Base-by-base conservation (phyloP, 64 coral and sea anemone genomes). In the Montipora sp. region DNA sequence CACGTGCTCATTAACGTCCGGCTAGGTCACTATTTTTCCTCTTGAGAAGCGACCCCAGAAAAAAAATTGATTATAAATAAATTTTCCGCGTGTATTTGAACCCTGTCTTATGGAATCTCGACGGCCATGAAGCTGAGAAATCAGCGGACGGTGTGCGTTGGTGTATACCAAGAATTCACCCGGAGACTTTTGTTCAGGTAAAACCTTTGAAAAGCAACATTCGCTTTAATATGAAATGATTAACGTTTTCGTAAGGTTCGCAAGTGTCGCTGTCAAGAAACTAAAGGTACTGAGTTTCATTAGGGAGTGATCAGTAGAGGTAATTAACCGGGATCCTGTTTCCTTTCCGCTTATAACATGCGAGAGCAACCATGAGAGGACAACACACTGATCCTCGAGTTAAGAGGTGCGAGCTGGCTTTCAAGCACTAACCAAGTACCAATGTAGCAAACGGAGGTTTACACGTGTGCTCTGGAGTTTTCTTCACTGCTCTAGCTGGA, bases 311-410 rank as follows among this genome's bases (percentile, higher is more conserved):
- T 48, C 18, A 49, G 13, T n/a, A 15, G 49, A 85, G 61, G 75
- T 81, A 43, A 85, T 21, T 85, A 19, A 72, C 27, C 36, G 36
- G 43, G 23, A 71, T 85, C 82, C 82, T 72, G 82, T 85, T 49
- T 85, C 82, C 43, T 85, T 85, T 18, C 65, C 65, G 63, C 36
- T 50, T 46, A 21, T 16, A 36, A 13, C 45, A 72, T 71, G n/a
- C 7, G 8, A 20, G 7, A 16, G 49, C 36, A 85, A 69, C 5
- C 36, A 10, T 16, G 3, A 61, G 58, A 80, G n/a, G 11, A 36
- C 61, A 82, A 82, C 15, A 72, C 47, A 71, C 63, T 51, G 46
- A 63, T 85, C 68, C 65, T 85, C 5, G 63, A 68, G 49, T 71
- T 85, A 5, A 71, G 18, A 21, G 68, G 45, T 71, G 46, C 8